phyloP scores from a whole-genome alignment of 2,797 vertebrate species.

The Gallinago nigripennis region DNA sequence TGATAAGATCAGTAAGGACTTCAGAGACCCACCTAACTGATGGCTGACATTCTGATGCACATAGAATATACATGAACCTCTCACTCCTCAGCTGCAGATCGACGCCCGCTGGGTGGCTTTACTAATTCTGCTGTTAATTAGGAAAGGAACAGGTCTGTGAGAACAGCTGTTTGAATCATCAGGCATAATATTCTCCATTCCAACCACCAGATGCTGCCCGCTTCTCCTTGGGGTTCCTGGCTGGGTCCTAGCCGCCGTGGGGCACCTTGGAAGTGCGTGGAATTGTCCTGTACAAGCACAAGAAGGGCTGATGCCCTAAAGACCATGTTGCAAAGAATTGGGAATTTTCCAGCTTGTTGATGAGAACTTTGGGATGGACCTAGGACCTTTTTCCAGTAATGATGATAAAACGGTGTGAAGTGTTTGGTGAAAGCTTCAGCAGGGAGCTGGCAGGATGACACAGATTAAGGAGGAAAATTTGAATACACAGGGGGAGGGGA shows the following conservation, averaged over 20 bases:
- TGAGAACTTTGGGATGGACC: neutral
- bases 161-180: neutral
- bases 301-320: neutral
- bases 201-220: neutral
- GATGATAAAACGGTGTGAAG: neutral
- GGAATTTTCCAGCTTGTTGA: neutral
- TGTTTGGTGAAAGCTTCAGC: neutral
- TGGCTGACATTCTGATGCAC: neutral
- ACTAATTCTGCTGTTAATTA: constrained; percentile 8
- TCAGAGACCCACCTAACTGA: neutral
- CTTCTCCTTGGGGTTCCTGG: neutral
- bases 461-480: neutral
- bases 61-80: neutral
- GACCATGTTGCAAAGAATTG: neutral
- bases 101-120: neutral
- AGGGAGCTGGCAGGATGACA: neutral
- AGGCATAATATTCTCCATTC: neutral
- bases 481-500: neutral
- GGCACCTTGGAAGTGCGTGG: neutral
- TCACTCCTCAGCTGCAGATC: neutral
- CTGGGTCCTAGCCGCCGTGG: neutral
- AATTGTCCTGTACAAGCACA: neutral
- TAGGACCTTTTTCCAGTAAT: neutral
- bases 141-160: neutral
- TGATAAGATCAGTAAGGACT: neutral